Evolutionary conservation across 2,113 vertebrate genomes (phyloP), one percentile per base, ranked within the genome.

Genomic region (Nansenia antarctica): DNA sequence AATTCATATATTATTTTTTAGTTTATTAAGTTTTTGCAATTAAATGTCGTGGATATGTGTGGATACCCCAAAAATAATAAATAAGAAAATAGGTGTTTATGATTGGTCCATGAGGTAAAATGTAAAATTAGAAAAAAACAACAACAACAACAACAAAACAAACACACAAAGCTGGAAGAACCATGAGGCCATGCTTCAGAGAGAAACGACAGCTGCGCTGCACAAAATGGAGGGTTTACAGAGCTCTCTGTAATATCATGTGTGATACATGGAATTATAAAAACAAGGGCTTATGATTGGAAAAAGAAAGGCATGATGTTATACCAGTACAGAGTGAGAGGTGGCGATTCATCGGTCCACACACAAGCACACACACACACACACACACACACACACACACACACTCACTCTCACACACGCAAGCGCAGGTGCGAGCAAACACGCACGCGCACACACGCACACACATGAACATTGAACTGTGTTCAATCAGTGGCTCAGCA

Each of bases 61-160:
- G 67, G n/a, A 47, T 62, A 53, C 52, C 42, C 35, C 74, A 74
- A 57, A n/a, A 39, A 77, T 63, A 89, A 92, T 90, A 93, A 93
- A 92, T 91, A 92, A 74, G 77, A 89, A 88, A 87, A 82, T 63
- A 73, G 39, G 79, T 75, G 73, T 85, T 85, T 79, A 15, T 79
- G 85, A 88, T 88, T 91, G 90, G 91, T 90, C 87, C 87, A 74
- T 89, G 85, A 91, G 85, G 85, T 86, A 84, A 81, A 85, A 87
- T 55, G 72, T 71, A 66, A 77, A 84, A 67, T 65, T 15, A 69
- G 37, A 69, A 68, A 70, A 65, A 57, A 70, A 30, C 1, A 58
- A 12, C 11, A 42, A n/a, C n/a, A n/a, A n/a, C n/a, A n/a, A n/a
- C n/a, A n/a, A n/a, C 66, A 74, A 69, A 39, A 54, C 14, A 37